These are phyloP conservation scores for Magallana nippona DNA, from an alignment of 2,888 invertebrate genomes.

Conservation along the genomic window DNA sequence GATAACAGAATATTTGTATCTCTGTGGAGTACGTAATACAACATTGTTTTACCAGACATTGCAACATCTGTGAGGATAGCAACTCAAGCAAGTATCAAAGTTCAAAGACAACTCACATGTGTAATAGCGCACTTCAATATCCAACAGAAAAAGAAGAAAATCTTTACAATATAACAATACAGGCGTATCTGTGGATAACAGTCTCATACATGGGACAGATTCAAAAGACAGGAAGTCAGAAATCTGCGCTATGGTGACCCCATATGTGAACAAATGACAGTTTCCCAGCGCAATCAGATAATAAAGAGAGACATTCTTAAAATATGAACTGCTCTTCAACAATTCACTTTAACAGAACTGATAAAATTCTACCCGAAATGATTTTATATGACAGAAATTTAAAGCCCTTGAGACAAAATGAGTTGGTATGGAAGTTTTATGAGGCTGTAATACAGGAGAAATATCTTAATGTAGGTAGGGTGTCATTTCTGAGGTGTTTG, in stretches of 20 bases:
- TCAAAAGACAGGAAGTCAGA: background rate
- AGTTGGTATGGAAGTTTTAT: slow-evolving; percentile 6
- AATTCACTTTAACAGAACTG: slow-evolving; percentile 5
- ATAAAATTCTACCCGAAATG: slow-evolving; percentile 3
- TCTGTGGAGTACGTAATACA: background rate
- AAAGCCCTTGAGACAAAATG: slow-evolving; percentile 16
- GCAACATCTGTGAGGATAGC: background rate
- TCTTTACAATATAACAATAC: background rate
- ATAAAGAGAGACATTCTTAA: background rate
- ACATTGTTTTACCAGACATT: background rate
- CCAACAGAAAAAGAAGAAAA: background rate
- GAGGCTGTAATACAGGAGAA: slow-evolving; percentile 6
- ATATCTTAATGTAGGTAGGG: background rate
- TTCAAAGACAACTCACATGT: background rate
- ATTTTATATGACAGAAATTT: slow-evolving; percentile 17
- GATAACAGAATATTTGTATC: background rate
- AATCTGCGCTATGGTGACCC: background rate
- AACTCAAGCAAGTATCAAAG: background rate
- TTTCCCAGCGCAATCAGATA: background rate
- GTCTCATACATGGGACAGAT: background rate
- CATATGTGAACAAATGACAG: background rate
- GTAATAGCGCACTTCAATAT: background rate
- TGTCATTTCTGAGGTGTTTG: background rate
- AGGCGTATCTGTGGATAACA: background rate
- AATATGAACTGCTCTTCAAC: slow-evolving; percentile 12